phyloP scores from a whole-genome alignment of 2,113 vertebrate genomes.

The Toxotes chatareus region DNA sequence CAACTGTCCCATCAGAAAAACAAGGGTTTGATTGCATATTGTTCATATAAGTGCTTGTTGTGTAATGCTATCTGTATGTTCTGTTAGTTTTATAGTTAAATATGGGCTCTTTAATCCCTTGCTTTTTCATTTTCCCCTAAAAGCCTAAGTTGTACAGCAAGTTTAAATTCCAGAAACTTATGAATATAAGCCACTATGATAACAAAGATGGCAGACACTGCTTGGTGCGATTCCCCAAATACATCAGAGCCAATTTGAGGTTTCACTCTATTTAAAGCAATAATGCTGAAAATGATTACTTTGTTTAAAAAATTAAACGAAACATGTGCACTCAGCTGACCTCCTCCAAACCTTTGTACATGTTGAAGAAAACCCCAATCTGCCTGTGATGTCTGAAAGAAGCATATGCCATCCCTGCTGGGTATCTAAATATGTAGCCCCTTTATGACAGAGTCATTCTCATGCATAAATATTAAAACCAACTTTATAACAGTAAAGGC shows the following conservation, averaged over 20 bases:
- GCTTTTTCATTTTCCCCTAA: neutral
- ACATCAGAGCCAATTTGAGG: conserved; percentile 51
- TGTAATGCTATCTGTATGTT: neutral
- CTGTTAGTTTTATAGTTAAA: neutral
- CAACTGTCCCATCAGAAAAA: too few species aligned
- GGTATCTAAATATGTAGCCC: conserved; percentile 24
- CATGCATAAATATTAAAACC: conserved; percentile 68
- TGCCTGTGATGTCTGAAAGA: conserved; percentile 42
- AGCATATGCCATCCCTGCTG: conserved; percentile 22
- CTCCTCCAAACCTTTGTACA: conserved; percentile 27
- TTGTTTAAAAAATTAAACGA: conserved; percentile 19
- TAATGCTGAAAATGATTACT: conserved; percentile 41
- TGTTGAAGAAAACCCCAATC: conserved; percentile 38
- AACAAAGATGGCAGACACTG: conserved; percentile 23
- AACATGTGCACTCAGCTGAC: conserved; percentile 49
- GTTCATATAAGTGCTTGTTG: too few species aligned
- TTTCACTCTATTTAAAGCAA: conserved; percentile 36
- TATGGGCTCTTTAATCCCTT: neutral
- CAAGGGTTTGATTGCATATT: too few species aligned
- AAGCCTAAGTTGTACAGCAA: neutral
- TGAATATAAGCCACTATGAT: neutral
- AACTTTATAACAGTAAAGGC: conserved; percentile 63
- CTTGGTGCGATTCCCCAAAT: conserved; percentile 42
- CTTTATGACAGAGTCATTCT: conserved; percentile 65
- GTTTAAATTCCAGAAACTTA: neutral